phyloP scores from a whole-genome alignment of 2,113 vertebrate species.

The Thalassarche chlororhynchos region DNA sequence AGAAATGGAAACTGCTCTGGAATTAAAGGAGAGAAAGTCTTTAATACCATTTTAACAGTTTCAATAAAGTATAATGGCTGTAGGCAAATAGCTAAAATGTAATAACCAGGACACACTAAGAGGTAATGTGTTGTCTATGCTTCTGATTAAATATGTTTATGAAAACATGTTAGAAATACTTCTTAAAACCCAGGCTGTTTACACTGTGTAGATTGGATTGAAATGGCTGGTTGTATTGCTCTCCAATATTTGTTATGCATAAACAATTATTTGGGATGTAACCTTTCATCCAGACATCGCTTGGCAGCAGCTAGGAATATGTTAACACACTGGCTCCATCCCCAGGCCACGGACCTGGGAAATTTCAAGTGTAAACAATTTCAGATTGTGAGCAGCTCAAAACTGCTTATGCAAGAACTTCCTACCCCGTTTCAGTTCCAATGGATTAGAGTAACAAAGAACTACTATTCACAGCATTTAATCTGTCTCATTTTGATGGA shows the following conservation, averaged over 20 bases:
- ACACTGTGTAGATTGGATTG: background rate
- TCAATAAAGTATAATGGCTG: background rate
- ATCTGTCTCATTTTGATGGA: background rate
- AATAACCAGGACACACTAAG: background rate
- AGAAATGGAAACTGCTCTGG: background rate
- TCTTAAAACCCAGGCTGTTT: background rate
- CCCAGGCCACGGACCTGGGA: background rate
- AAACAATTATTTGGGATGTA: constrained; percentile 11
- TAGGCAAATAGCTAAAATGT: background rate
- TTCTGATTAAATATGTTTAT: background rate
- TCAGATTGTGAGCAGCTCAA: background rate
- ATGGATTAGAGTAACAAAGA: background rate
- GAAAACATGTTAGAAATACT: background rate
- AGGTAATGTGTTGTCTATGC: background rate
- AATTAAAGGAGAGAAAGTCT: background rate
- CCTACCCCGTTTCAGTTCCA: background rate
- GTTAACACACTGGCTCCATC: background rate
- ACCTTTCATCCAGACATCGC: constrained; percentile 6
- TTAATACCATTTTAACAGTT: background rate
- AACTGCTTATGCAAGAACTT: background rate
- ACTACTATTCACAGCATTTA: background rate
- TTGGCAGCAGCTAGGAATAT: background rate
- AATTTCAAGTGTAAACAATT: constrained; percentile 3
- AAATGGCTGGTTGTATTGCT: background rate
- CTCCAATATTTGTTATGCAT: background rate